Evolutionary conservation across 2,888 invertebrate species (phyloP).

Genomic region (Protophormia terraenovae): DNA sequence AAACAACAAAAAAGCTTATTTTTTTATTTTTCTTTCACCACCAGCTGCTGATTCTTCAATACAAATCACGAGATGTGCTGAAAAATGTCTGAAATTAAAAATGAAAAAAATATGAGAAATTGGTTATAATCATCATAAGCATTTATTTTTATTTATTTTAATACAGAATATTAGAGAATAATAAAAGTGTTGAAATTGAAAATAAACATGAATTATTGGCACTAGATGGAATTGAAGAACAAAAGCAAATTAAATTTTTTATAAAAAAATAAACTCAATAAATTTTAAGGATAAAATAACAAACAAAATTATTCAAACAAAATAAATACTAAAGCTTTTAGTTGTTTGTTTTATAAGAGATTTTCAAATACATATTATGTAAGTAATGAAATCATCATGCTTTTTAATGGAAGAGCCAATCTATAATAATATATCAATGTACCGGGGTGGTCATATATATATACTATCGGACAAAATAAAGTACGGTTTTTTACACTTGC

Average conservation of each 20-base stretch:
- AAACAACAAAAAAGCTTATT: conserved; percentile 8
- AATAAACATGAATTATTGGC: conserved; percentile 37
- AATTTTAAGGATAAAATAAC: neutral
- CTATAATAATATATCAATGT: no score
- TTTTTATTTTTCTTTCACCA: conserved; percentile 3
- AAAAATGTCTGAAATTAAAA: conserved; percentile 58
- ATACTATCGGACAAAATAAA: no score
- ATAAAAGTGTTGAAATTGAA: conserved; percentile 6
- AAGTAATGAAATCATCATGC: no score
- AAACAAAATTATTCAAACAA: conserved; percentile 19
- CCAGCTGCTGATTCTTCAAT: neutral
- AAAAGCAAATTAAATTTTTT: neutral
- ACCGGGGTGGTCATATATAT: no score
- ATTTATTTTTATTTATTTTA: neutral
- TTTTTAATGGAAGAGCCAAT: no score
- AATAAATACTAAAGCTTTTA: neutral
- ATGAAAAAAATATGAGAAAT: neutral
- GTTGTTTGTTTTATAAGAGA: neutral
- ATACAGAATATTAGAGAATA: neutral
- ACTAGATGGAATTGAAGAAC: neutral
- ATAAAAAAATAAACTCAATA: neutral
- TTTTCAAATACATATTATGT: neutral
- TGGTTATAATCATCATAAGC: neutral
- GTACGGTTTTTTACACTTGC: no score
- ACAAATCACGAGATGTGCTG: conserved; percentile 39